phyloP scores from a whole-genome alignment of 2,113 vertebrate genomes.

The Saguinus imperator region DNA sequence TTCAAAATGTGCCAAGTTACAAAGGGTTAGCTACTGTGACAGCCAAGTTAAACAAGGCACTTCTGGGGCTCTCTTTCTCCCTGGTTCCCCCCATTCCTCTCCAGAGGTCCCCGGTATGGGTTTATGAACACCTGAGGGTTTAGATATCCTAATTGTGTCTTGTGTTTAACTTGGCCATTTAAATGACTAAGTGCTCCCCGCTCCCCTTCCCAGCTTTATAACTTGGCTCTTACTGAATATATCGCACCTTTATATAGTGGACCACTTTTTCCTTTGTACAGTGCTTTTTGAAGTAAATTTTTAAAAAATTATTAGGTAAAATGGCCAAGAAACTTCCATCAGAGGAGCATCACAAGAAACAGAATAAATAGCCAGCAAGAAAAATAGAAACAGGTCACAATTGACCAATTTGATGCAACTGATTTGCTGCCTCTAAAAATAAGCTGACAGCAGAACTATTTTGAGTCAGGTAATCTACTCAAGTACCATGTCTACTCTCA shows the following conservation, averaged over 20 bases:
- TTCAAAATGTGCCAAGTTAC: conserved; percentile 79
- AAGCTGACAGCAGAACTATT: conserved; percentile 70
- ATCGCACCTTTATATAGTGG: conserved; percentile 27
- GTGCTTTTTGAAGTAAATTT: conserved; percentile 33
- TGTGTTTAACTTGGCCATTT: conserved; percentile 72
- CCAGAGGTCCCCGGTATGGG: conserved; percentile 40
- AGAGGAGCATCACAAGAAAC: conserved; percentile 73
- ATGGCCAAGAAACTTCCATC: conserved; percentile 58
- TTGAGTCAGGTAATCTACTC: conserved; percentile 68
- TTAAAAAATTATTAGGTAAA: conserved; percentile 64
- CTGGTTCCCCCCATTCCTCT: conserved; percentile 48
- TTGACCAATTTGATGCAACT: conserved; percentile 77
- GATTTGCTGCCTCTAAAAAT: conserved; percentile 75
- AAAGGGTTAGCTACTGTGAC: conserved; percentile 70
- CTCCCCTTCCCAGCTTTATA: conserved; percentile 48
- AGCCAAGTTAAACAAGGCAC: conserved; percentile 79
- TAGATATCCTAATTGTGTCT: conserved; percentile 30
- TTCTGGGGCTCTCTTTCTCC: conserved; percentile 46
- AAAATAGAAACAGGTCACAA: conserved; percentile 81
- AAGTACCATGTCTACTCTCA: conserved; percentile 37
- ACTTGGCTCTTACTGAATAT: conserved; percentile 65
- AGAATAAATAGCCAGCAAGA: conserved; percentile 76
- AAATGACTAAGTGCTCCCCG: conserved; percentile 50
- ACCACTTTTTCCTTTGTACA: conserved; percentile 72
- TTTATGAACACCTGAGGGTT: conserved; percentile 69